These are phyloP conservation scores for Drosophila pachea DNA, from an alignment of 1,140 invertebrate species.

Conservation along the genomic window DNA sequence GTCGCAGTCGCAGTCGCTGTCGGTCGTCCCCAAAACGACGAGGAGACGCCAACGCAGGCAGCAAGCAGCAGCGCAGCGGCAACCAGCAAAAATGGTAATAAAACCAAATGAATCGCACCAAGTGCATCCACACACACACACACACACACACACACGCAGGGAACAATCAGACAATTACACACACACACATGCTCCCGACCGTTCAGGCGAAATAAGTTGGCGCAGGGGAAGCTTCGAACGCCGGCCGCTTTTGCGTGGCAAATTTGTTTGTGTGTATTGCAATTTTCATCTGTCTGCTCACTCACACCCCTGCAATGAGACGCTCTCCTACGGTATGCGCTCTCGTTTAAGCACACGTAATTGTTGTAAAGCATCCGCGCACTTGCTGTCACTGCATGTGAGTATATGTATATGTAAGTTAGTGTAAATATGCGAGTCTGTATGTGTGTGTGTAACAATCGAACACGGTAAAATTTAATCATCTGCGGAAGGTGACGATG, in stretches of 20 bases:
- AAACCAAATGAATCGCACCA: constrained; percentile 76
- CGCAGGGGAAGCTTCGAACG: constrained; percentile 40
- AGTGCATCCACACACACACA: constrained; percentile 60
- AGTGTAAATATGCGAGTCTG: constrained; percentile 14
- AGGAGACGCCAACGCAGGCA: constrained; percentile 44
- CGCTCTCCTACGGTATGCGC: constrained; percentile 6
- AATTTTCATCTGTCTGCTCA: constrained; percentile 58
- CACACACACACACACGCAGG: constrained; percentile 20
- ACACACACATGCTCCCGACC: constrained; percentile 21
- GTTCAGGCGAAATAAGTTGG: constrained; percentile 9
- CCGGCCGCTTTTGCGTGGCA: constrained; percentile 71
- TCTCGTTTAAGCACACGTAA: constrained; percentile 20
- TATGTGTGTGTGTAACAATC: constrained; percentile 50
- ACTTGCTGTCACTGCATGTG: constrained; percentile 33
- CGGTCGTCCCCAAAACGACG: constrained; percentile 36
- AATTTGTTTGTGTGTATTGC: constrained; percentile 71
- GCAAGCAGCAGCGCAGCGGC: constrained; percentile 22
- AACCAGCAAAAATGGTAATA: constrained; percentile 67
- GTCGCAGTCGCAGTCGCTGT: constrained; percentile 46
- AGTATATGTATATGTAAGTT: constrained; percentile 13
- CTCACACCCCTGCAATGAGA: constrained; percentile 32
- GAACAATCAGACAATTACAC: constrained; percentile 34
- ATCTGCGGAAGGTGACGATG: constrained; percentile 21
- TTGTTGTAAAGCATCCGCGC: constrained; percentile 51
- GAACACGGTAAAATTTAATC: constrained; percentile 46